phyloP scores from a whole-genome alignment of 2,888 invertebrate genomes.

The Drosophila ustulata region DNA sequence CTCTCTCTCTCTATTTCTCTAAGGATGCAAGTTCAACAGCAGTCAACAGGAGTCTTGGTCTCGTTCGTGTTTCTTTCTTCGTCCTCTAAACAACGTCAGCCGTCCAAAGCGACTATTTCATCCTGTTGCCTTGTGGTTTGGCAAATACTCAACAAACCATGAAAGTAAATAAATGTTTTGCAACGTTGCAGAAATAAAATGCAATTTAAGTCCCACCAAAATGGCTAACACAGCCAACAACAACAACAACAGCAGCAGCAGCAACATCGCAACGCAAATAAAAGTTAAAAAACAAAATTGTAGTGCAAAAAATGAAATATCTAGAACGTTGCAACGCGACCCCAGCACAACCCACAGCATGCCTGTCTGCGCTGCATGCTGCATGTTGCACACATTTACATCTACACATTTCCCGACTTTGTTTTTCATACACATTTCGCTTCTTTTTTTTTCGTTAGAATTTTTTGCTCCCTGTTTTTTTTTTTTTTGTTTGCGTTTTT shows the following conservation, averaged over 20 bases:
- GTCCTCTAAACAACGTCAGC: conserved; percentile 43
- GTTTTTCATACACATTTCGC: conserved; percentile 36
- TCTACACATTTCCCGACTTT: conserved; percentile 27
- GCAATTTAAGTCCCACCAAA: conserved; percentile 77
- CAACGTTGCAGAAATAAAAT: conserved; percentile 81
- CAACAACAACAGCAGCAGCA: conserved; percentile 13
- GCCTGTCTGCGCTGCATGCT: conserved; percentile 47
- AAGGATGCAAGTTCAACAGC: conserved; percentile 67
- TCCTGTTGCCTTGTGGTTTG: conserved; percentile 68
- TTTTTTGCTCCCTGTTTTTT: conserved; percentile 17
- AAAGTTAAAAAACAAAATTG: conserved; percentile 39
- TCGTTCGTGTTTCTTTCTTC: conserved; percentile 1
- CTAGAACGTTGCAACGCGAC: conserved; percentile 52
- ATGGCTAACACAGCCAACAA: conserved; percentile 62
- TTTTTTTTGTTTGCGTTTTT: conserved; percentile 28
- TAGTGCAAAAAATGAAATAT: conserved; percentile 45
- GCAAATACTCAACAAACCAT: conserved; percentile 82
- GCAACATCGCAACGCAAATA: conserved; percentile 15
- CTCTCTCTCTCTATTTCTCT: conserved; percentile 27
- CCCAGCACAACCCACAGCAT: conserved; percentile 25
- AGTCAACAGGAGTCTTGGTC: conserved; percentile 64
- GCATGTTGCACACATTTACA: conserved; percentile 23
- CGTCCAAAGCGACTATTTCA: conserved; percentile 46
- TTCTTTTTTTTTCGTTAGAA: conserved; percentile 28
- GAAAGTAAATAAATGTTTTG: conserved; percentile 82